A percentile compares a stretch with the other conserved stretches of the same genome.
phyloP scores from a whole-genome alignment of 2,797 vertebrate species.

The Parambassis ranga region DNA sequence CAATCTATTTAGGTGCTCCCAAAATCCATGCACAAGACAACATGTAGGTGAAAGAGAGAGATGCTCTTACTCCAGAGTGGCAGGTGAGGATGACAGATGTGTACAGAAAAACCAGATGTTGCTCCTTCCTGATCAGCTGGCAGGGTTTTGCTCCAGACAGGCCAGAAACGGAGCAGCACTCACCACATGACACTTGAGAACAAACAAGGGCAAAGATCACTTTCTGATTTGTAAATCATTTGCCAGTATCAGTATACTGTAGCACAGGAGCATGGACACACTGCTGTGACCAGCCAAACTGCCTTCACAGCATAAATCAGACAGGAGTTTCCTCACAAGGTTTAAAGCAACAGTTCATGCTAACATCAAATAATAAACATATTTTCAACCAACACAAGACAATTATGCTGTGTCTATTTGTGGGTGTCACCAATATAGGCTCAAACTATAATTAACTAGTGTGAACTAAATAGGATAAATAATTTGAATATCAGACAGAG shows the following conservation, averaged over 20 bases:
- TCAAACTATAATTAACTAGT: not conserved
- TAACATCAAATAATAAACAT: too few relatives aligned
- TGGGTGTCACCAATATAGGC: not conserved
- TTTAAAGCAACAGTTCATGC: too few relatives aligned
- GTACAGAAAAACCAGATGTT: constrained; percentile 12
- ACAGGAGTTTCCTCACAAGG: not conserved
- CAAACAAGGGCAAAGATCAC: constrained; percentile 46
- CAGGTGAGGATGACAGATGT: constrained; percentile 2
- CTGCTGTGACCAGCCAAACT: not conserved
- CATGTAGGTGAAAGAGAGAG: too few relatives aligned
- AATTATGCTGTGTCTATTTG: too few relatives aligned
- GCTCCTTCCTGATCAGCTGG: constrained; percentile 10
- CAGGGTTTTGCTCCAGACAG: constrained; percentile 6
- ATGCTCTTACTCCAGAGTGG: constrained; percentile 59
- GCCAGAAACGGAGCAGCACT: not conserved
- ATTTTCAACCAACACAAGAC: too few relatives aligned
- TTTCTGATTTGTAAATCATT: not conserved
- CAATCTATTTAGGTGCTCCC: not conserved
- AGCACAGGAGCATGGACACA: not conserved
- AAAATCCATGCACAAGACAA: too few relatives aligned
- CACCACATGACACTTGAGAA: constrained; percentile 38
- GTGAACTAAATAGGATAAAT: not conserved
- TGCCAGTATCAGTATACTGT: not conserved
- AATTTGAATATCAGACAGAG: not conserved
- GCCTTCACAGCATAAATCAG: not conserved